Base-by-base conservation (phyloP, 2,797 vertebrate species). In the Enteromius thamalakanensis region DNA sequence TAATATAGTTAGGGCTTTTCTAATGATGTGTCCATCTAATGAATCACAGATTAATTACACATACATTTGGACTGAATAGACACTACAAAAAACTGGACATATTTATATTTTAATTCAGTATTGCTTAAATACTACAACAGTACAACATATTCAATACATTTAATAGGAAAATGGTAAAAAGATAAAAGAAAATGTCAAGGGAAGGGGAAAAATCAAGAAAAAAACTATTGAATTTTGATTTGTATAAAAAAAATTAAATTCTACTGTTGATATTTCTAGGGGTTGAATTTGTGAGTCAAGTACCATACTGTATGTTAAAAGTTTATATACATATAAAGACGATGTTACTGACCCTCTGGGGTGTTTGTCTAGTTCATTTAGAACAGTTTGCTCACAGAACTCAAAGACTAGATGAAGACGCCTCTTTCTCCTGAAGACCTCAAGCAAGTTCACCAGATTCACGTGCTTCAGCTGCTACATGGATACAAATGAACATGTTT, bases 311-410 rank as follows among this genome's bases (percentile, higher is more conserved):
- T 60, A 26, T 26, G 4, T 26, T 26, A 12, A 26, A 14, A 6
- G 10, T 23, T 14, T 42, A 69, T n/a, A 4, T 26, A 26, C 26
- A 26, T 26, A 34, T 17, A 3, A 21, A 34, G 14, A 8, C 6
- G 37, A 37, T 23, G 21, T 60, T 15, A 92, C 95, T 84, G 87
- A 97, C 96, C 96, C 96, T 71, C 94, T 89, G 2, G 96, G 95
- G 85, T 96, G 95, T 86, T 92, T 95, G 91, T 97, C 96, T 92
- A 97, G 93, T 87, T 97, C 96, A 2, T 96, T 95, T 65, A 97
- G 93, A 82, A 97, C 96, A 0, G 96, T 97, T 89, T 97, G 96
- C 64, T 97, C 96, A 81, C 96, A 97, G 91, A 97, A 97, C 91
- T 97, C 96, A 85, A 97, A 96, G 71, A 97, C 96, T 76, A 97